phyloP scores from a whole-genome alignment of 2,797 vertebrate genomes.

The Tokudaia tokunoshimensis region DNA sequence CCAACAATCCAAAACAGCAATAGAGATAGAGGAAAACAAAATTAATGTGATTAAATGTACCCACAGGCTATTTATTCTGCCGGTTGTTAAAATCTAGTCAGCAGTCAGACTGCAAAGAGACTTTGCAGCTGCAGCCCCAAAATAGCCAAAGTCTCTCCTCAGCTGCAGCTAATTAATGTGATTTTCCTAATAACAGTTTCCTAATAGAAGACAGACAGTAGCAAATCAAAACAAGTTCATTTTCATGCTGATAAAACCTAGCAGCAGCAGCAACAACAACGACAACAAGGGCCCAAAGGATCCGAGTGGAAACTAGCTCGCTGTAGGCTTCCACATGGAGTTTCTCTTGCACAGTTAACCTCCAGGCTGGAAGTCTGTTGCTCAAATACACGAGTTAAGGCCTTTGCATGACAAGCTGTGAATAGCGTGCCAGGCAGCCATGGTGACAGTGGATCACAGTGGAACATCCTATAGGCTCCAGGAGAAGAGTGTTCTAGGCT shows the following conservation, averaged over 20 bases:
- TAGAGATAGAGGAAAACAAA: conserved; percentile 80
- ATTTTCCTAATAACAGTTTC: conserved; percentile 85
- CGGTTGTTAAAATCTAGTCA: conserved; percentile 80
- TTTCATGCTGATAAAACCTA: conserved; percentile 74
- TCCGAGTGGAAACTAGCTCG: conserved; percentile 1
- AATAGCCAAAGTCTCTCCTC: conserved; percentile 70
- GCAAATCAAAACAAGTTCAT: conserved; percentile 83
- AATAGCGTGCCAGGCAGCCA: background rate
- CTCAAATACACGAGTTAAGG: background rate
- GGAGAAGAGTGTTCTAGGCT: background rate
- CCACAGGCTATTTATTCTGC: conserved; percentile 73
- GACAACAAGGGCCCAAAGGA: conserved; percentile 53
- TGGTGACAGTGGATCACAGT: background rate
- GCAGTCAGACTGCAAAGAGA: conserved; percentile 70
- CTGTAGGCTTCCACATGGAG: background rate
- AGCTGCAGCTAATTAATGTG: conserved; percentile 84
- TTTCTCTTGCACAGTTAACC: background rate
- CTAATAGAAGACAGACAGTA: conserved; percentile 78
- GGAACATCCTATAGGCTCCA: background rate
- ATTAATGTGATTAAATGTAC: conserved; percentile 80
- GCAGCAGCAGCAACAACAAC: conserved; percentile 54
- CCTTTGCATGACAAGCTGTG: background rate
- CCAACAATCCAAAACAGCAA: conserved; percentile 66
- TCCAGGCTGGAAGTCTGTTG: background rate
- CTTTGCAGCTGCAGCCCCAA: conserved; percentile 79